These are phyloP conservation scores for Grammomys surdaster DNA, from an alignment of 2,113 vertebrate genomes.

Conservation along the genomic window DNA sequence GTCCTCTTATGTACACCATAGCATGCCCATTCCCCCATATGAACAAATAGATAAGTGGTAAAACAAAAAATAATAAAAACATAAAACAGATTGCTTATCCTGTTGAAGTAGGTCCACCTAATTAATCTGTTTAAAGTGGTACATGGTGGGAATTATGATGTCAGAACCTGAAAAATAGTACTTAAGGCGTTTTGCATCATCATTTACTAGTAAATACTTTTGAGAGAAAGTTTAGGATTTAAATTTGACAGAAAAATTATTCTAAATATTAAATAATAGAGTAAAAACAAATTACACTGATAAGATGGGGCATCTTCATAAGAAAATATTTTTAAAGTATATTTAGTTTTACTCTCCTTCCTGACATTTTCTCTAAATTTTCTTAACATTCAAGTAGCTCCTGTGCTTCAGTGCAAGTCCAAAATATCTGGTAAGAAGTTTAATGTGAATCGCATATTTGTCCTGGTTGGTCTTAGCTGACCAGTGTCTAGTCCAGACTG, in stretches of 20 bases:
- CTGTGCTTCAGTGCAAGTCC: neutral
- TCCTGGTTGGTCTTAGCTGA: neutral
- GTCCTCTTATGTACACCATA: neutral
- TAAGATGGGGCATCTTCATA: constrained; percentile 18
- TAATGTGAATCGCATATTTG: neutral
- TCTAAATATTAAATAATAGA: neutral
- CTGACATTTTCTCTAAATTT: constrained; percentile 7
- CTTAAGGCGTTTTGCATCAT: constrained; percentile 7
- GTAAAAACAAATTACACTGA: constrained; percentile 28
- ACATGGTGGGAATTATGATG: neutral
- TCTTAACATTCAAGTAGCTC: constrained; percentile 1
- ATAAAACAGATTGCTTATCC: constrained; percentile 18
- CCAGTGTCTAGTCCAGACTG: neutral
- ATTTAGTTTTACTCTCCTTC: constrained; percentile 27
- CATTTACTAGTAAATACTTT: constrained; percentile 14
- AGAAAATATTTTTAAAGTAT: constrained; percentile 56
- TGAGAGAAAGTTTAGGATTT: constrained; percentile 21
- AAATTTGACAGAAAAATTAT: constrained; percentile 43
- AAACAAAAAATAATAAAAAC: neutral
- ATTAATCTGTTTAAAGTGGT: constrained; percentile 44
- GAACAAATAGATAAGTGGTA: neutral
- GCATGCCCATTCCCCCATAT: neutral
- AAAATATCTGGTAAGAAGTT: constrained; percentile 43
- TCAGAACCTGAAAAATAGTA: constrained; percentile 13
- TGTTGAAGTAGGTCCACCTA: neutral